Evolutionary conservation across 2,113 vertebrate genomes (phyloP).

Genomic region (Etheostoma spectabile): DNA sequence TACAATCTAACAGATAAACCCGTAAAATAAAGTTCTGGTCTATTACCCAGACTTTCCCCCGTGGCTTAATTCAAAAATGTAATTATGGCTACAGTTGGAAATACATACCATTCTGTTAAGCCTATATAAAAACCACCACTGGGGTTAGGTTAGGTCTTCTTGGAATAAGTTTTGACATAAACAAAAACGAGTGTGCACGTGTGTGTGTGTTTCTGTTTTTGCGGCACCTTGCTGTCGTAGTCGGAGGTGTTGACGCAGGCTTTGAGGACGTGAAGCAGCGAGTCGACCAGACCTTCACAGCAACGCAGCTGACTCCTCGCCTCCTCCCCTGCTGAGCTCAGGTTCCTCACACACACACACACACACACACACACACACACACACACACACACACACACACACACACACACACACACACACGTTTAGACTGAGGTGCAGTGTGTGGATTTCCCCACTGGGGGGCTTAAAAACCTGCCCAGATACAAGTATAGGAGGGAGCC

Average conservation of each 20-base stretch:
- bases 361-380: conserved; percentile 43
- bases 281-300: conserved; percentile 96
- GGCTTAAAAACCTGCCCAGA: conserved; percentile 75
- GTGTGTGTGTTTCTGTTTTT: conserved; percentile 20
- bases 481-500: conserved; percentile 62
- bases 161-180: not conserved
- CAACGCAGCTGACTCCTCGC: conserved; percentile 94
- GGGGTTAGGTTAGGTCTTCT: not conserved
- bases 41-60: too few relatives aligned
- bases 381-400: conserved; percentile 30
- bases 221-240: conserved; percentile 95
- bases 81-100: too few relatives aligned
- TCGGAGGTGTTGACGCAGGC: conserved; percentile 95
- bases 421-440: conserved; percentile 59
- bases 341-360: conserved; percentile 85
- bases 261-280: conserved; percentile 94
- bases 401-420: conserved; percentile 36
- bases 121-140: too few relatives aligned
- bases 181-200: not conserved
- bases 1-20: too few relatives aligned
- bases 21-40: too few relatives aligned
- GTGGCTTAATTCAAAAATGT: too few relatives aligned
- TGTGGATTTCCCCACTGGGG: conserved; percentile 64
- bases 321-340: conserved; percentile 97
- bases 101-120: too few relatives aligned